Percentiles rank a stretch among this genome's conserved stretches.
These are phyloP conservation scores for Syngnathus floridae DNA, from an alignment of 2,113 vertebrate genomes.

Conservation along the genomic window DNA sequence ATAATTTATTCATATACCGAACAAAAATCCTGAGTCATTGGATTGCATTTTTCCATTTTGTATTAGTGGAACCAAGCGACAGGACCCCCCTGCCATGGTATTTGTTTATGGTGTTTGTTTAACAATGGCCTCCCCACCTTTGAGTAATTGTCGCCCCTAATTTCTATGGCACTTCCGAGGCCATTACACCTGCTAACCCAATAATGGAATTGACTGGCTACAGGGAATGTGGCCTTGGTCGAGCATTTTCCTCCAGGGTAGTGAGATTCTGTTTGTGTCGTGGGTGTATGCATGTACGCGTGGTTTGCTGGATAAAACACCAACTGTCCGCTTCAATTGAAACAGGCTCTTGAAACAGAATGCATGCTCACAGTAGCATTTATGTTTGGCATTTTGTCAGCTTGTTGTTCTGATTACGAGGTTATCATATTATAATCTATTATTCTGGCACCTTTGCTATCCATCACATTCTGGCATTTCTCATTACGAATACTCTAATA, in stretches of 20 bases:
- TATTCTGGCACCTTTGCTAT: slow-evolving; percentile 14
- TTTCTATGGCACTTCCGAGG: slow-evolving; percentile 63
- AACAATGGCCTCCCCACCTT: slow-evolving; percentile 44
- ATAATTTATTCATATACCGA: slow-evolving; percentile 32
- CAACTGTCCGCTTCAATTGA: slow-evolving; percentile 47
- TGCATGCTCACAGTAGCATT: slow-evolving; percentile 28
- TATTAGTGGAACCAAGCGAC: slow-evolving; percentile 25
- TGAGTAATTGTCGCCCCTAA: slow-evolving; percentile 53
- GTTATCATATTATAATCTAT: slow-evolving; percentile 12
- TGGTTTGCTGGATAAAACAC: slow-evolving; percentile 40
- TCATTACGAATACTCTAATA: slow-evolving; percentile 5
- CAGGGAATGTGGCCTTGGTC: slow-evolving; percentile 36
- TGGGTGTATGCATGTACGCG: slow-evolving; percentile 4
- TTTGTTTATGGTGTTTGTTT: slow-evolving; percentile 56
- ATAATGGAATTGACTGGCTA: slow-evolving; percentile 63
- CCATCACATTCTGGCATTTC: slow-evolving; percentile 12
- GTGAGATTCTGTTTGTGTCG: not conserved
- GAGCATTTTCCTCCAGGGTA: slow-evolving; percentile 36
- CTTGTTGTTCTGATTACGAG: slow-evolving; percentile 20
- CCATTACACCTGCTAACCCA: slow-evolving; percentile 59
- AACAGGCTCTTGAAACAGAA: slow-evolving; percentile 43
- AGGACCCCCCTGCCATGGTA: slow-evolving; percentile 5
- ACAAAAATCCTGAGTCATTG: slow-evolving; percentile 29
- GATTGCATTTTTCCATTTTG: slow-evolving; percentile 34
- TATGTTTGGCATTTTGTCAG: slow-evolving; percentile 32